Conservation (phyloP, 2,113 vertebrate genomes). For the Ramphastos sulfuratus region DNA sequence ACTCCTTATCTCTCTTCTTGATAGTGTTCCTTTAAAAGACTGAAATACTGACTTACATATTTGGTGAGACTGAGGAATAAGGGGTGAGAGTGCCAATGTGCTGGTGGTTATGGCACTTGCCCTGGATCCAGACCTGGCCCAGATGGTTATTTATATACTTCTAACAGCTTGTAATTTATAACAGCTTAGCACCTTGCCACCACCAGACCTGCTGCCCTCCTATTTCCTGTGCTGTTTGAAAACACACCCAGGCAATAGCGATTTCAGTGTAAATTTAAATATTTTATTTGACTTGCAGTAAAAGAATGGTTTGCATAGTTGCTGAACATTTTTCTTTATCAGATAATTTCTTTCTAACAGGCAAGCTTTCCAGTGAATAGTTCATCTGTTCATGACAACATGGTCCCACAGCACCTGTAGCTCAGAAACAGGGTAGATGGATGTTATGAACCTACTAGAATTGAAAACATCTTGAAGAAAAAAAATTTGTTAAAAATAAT, state of each 20-base stretch:
- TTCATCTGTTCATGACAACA: not conserved
- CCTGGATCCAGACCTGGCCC: not conserved
- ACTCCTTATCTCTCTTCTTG: not conserved
- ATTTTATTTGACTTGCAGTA: not conserved
- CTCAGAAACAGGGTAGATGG: not conserved
- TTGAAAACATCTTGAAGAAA: not conserved
- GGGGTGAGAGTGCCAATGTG: fast-evolving
- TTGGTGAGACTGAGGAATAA: not conserved
- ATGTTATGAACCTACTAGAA: not conserved
- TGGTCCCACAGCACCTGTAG: not conserved
- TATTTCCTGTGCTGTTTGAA: not conserved
- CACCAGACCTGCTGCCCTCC: not conserved
- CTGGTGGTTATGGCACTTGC: not conserved
- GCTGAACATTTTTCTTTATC: not conserved
- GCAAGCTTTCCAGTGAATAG: not conserved
- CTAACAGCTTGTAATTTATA: not conserved
- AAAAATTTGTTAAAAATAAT: not conserved
- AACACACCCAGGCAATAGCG: not conserved
- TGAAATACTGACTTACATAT: not conserved
- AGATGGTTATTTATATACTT: not conserved
- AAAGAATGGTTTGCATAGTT: not conserved
- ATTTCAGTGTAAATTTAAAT: not conserved
- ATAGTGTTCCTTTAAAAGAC: not conserved
- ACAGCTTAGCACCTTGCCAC: not conserved
- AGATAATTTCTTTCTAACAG: not conserved